These are phyloP conservation scores for Bedellia somnulentella DNA, from an alignment of 2,888 invertebrate species.

Conservation along the genomic window DNA sequence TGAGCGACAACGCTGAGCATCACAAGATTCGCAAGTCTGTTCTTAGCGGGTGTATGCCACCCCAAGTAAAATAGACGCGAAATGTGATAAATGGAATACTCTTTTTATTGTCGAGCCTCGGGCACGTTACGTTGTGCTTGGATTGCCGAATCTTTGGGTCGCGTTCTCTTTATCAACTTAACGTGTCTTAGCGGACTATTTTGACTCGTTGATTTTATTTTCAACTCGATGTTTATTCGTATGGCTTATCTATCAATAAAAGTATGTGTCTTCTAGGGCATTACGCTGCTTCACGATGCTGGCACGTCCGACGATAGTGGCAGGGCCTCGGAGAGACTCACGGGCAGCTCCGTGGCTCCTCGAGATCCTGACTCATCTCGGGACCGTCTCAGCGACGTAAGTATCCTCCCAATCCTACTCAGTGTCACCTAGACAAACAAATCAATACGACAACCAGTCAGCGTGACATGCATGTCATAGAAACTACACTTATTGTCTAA, in stretches of 20 bases:
- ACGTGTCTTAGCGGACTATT: not conserved
- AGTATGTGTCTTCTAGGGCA: constrained; percentile 61
- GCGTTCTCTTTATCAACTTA: too few species aligned
- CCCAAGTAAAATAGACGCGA: constrained; percentile 57
- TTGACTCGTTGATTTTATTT: not conserved
- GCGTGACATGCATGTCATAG: constrained; percentile 21
- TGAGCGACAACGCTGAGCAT: constrained; percentile 37
- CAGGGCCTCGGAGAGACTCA: constrained; percentile 78
- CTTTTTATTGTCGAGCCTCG: constrained; percentile 50
- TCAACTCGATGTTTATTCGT: constrained; percentile 1
- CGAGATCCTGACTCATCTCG: constrained; percentile 80
- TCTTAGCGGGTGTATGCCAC: constrained; percentile 37
- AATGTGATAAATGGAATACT: constrained; percentile 61
- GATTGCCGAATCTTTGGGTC: constrained; percentile 22
- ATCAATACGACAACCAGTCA: too few species aligned
- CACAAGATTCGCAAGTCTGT: too few species aligned
- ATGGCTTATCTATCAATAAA: constrained; percentile 3
- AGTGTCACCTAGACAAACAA: not conserved
- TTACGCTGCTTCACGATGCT: constrained; percentile 74
- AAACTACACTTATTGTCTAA: constrained; percentile 21
- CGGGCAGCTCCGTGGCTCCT: constrained; percentile 74
- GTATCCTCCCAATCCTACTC: constrained; percentile 22
- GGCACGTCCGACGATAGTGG: constrained; percentile 85
- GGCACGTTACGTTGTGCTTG: constrained; percentile 46
- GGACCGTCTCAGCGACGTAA: constrained; percentile 85